These are phyloP conservation scores for Danio choprae DNA, from an alignment of 2,797 vertebrate species.

Conservation along the genomic window DNA sequence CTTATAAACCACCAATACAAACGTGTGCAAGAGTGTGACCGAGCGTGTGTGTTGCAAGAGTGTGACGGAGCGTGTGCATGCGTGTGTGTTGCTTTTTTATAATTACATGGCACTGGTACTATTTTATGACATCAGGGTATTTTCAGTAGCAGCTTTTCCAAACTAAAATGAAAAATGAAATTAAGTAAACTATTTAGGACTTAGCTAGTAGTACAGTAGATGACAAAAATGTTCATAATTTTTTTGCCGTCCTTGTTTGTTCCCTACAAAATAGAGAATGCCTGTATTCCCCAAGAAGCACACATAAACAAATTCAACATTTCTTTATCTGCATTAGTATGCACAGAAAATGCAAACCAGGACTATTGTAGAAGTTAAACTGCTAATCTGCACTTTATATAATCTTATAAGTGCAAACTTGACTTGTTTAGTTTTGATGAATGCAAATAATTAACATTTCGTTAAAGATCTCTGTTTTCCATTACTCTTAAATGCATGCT, in stretches of 20 bases:
- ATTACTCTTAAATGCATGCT: neutral
- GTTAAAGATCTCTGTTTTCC: neutral
- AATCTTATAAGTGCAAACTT: neutral
- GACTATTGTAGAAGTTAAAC: neutral
- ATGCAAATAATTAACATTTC: conserved; percentile 2
- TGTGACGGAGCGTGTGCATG: neutral
- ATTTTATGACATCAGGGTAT: neutral
- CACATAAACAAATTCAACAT: neutral
- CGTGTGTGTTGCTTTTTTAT: neutral
- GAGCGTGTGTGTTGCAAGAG: neutral
- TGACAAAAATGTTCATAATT: too few species aligned
- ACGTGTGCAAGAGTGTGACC: too few species aligned
- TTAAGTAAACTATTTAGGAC: too few species aligned
- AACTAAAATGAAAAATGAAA: neutral
- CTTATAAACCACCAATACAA: too few species aligned
- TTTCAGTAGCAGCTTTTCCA: neutral
- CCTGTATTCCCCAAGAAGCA: neutral
- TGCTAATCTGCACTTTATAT: neutral
- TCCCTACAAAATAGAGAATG: too few species aligned
- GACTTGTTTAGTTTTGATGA: neutral
- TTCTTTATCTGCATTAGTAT: neutral
- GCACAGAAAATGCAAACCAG: neutral
- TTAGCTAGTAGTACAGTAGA: too few species aligned
- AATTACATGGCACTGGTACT: neutral
- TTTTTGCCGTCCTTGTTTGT: too few species aligned